Evolutionary conservation across 2,113 vertebrate genomes (phyloP), one percentile per base, ranked within the genome.

Genomic region (Calyptommatus sinebrachiatus): DNA sequence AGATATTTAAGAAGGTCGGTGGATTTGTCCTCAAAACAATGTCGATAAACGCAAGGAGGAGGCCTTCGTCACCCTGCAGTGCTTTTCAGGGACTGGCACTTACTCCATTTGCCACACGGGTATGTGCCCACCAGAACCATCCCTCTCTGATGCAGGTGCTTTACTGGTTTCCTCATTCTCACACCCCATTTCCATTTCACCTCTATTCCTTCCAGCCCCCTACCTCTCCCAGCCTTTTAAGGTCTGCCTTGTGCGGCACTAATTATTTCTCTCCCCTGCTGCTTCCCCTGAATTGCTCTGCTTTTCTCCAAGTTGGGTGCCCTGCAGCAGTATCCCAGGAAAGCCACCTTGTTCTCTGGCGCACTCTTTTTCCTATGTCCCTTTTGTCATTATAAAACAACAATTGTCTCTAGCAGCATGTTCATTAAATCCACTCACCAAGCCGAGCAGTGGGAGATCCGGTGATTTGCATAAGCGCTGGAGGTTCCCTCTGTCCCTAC

Each of bases 211-310:
- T 83, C 73, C 86, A 88, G 86, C 88, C 61, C 73, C 84, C 80
- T 89, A 57, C 86, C 63, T 77, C 48, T 21, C 84, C 84, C 85
- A 84, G 88, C 84, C 86, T 90, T 90, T 86, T 85, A 81, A 87
- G 85, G 74, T 76, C 83, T 71, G 78, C 20, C 0, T 0, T 88
- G 77, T 88, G 77, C 21, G 0, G 28, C 81, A 86, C 88, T 89
- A 89, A 90, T 92, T 91, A 92, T 88, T 88, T 91, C 85, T 80
- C 85, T 92, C 87, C 86, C 91, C 90, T 53, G 90, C 90, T 92
- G 89, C 26, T 90, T 81, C 89, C 88, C 83, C 89, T 89, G 87
- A 91, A 92, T 89, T 88, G 65, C 79, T 76, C 87, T 45, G 0
- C 0, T 35, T 85, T 88, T 78, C 24, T 68, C n/a, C 84, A 85